phyloP scores from a whole-genome alignment of 2,113 vertebrate species.

The Oenanthe melanoleuca region DNA sequence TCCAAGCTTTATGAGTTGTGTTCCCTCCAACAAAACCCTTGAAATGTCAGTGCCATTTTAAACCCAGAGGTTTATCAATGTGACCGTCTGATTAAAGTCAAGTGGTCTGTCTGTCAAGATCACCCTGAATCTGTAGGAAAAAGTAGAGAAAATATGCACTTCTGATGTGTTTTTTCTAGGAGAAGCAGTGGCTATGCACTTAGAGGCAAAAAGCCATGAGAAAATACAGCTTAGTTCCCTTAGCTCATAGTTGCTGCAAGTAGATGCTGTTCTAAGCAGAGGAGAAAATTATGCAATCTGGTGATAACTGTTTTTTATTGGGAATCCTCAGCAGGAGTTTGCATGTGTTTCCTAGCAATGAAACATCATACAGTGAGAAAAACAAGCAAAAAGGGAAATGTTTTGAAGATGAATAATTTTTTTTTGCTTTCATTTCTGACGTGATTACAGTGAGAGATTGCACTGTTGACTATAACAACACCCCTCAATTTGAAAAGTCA shows the following conservation, averaged over 20 bases:
- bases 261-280: constrained; percentile 10
- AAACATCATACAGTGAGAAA: constrained; percentile 25
- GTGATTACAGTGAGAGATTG: background rate
- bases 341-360: constrained; percentile 37
- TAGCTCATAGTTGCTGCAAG: background rate
- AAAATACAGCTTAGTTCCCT: background rate
- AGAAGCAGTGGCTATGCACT: background rate
- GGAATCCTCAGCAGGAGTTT: constrained; percentile 42
- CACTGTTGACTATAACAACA: constrained; percentile 5
- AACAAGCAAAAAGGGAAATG: constrained; percentile 35
- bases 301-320: constrained; percentile 42
- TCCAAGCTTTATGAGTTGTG: constrained; percentile 1
- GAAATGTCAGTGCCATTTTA: constrained; percentile 39
- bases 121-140: background rate
- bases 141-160: background rate
- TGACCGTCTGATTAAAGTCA: constrained; percentile 21
- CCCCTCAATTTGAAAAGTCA: background rate
- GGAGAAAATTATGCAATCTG: constrained; percentile 39
- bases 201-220: background rate
- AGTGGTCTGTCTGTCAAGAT: constrained; percentile 17
- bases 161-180: background rate
- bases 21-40: background rate
- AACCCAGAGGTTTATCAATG: background rate
- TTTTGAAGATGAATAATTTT: constrained; percentile 33
- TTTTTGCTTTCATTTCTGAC: background rate